These are phyloP conservation scores for Nematostella vectensis DNA, from an alignment of 92 coral and sea anemone species.

Conservation along the genomic window DNA sequence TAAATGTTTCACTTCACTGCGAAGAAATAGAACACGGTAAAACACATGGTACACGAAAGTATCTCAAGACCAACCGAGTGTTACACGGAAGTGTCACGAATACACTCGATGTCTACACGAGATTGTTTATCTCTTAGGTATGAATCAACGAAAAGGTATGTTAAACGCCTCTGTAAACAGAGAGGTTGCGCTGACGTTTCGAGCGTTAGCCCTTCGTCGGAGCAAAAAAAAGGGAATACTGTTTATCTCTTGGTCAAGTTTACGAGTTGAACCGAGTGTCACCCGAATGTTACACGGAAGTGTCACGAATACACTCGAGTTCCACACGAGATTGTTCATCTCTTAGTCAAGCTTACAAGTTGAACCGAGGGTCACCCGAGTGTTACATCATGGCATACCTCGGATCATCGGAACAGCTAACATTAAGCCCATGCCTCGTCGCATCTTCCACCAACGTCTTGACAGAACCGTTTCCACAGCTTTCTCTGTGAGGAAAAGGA, in stretches of 20 bases:
- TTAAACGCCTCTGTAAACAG: too few relatives aligned
- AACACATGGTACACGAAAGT: not conserved
- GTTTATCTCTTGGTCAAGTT: too few relatives aligned
- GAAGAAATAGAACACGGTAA: too few relatives aligned
- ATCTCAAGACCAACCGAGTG: not conserved
- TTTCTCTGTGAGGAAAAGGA: slow-evolving; percentile 25
- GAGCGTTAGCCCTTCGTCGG: too few relatives aligned
- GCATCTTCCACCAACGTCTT: slow-evolving; percentile 32
- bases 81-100: not conserved
- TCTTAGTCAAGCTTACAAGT: too few relatives aligned
- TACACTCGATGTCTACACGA: too few relatives aligned
- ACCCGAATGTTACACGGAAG: not conserved
- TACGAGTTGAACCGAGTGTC: not conserved
- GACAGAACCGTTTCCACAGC: slow-evolving; percentile 41
- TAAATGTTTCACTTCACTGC: not conserved
- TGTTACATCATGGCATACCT: not conserved
- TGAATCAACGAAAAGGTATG: too few relatives aligned
- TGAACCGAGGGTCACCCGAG: not conserved
- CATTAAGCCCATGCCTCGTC: slow-evolving; percentile 20
- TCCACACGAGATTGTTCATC: too few relatives aligned
- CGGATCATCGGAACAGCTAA: slow-evolving; percentile 37
- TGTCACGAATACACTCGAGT: not conserved
- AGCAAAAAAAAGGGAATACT: too few relatives aligned
- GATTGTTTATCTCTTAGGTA: too few relatives aligned
- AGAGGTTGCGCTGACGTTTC: too few relatives aligned